Percentiles rank a stretch among this genome's conserved stretches.
Evolutionary conservation across 2,888 invertebrate species (phyloP).

Genomic region (Drosophila mimica): DNA sequence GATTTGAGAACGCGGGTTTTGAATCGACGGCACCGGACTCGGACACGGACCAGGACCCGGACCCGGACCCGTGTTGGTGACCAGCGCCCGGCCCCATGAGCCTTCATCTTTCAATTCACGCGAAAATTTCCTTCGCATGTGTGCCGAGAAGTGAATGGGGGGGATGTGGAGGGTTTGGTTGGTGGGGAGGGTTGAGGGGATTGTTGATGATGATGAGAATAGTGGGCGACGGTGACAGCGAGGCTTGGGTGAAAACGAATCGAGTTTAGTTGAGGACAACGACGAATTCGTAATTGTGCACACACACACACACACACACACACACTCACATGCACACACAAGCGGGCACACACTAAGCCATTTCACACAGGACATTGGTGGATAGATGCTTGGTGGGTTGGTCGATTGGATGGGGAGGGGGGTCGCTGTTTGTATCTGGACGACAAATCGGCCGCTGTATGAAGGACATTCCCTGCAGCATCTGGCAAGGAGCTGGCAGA

Average conservation of each 20-base stretch:
- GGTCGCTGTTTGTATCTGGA: constrained; percentile 40
- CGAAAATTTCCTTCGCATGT: constrained; percentile 77
- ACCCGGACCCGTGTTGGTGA: constrained; percentile 46
- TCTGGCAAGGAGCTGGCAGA: constrained; percentile 75
- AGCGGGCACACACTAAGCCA: constrained; percentile 55
- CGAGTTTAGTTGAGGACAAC: constrained; percentile 75
- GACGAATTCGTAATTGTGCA: constrained; percentile 79
- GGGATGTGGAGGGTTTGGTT: constrained; percentile 7
- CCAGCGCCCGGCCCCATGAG: constrained; percentile 69
- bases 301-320: constrained; percentile 62
- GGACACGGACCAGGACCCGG: not conserved
- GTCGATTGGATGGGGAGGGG: not conserved
- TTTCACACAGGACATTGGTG: constrained; percentile 30
- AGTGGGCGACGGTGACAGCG: constrained; percentile 66
- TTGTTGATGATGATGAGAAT: constrained; percentile 34
- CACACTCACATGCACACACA: constrained; percentile 61
- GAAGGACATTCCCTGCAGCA: constrained; percentile 63
- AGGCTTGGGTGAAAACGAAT: constrained; percentile 73
- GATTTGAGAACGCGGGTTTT: constrained; percentile 17
- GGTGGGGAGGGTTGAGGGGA: constrained; percentile 22
- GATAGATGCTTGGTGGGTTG: constrained; percentile 7
- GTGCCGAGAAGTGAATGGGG: constrained; percentile 36
- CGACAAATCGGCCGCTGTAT: constrained; percentile 61
- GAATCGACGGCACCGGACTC: constrained; percentile 20
- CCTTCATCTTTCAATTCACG: constrained; percentile 82